Evolutionary conservation across 1,140 invertebrate genomes (phyloP).

Genomic region (Bombus consobrinus): DNA sequence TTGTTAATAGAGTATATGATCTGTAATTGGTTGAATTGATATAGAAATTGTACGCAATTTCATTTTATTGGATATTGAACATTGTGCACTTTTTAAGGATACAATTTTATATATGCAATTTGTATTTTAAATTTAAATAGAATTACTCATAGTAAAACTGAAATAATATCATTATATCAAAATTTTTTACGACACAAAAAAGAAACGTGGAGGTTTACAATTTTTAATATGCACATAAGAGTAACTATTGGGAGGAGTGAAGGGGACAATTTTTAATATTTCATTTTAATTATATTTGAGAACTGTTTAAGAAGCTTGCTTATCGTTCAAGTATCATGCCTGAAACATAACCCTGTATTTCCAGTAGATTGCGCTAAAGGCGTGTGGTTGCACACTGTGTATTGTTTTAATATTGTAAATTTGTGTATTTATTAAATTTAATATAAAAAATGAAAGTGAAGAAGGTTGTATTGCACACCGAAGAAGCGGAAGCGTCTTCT

Average conservation of each 20-base stretch:
- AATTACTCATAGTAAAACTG: background rate
- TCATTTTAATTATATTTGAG: background rate
- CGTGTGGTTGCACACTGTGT: background rate
- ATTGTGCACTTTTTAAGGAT: background rate
- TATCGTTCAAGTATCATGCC: background rate
- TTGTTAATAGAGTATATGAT: background rate
- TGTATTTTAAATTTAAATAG: background rate
- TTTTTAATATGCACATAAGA: background rate
- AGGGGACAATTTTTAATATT: background rate
- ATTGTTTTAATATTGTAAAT: background rate
- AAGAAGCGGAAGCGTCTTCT: background rate
- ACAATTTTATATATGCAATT: background rate
- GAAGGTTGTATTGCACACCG: background rate
- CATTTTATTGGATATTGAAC: background rate
- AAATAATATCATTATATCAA: background rate
- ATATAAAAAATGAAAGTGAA: slow-evolving; percentile 37
- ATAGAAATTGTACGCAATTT: background rate
- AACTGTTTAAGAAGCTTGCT: background rate
- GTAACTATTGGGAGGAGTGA: background rate
- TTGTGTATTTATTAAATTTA: background rate
- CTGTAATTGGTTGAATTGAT: background rate
- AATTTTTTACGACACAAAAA: background rate
- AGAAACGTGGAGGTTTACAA: background rate
- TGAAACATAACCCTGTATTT: background rate
- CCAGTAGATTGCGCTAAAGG: background rate